Conservation (phyloP, 2,113 vertebrate genomes). For the Pica pica region DNA sequence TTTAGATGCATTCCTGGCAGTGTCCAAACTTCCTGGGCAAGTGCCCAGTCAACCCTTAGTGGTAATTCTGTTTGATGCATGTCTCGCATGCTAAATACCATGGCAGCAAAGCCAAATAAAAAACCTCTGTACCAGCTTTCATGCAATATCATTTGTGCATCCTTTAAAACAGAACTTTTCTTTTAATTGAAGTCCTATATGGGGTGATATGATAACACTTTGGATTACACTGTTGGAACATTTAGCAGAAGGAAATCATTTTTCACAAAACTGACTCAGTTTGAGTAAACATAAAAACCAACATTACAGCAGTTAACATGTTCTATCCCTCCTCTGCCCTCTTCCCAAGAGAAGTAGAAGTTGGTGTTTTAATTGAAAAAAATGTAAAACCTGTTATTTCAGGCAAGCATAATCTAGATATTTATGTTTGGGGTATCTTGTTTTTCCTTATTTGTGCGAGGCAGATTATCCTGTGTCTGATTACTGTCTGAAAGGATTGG, state of each 20-base stretch:
- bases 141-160: background rate
- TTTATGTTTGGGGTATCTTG: background rate
- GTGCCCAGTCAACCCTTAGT: background rate
- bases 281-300: background rate
- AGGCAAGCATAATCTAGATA: background rate
- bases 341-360: background rate
- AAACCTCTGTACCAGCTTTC: background rate
- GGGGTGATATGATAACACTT: background rate
- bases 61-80: background rate
- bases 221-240: background rate
- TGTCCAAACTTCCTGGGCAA: background rate
- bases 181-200: background rate
- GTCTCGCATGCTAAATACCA: background rate
- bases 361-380: slow-evolving; percentile 7
- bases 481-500: background rate
- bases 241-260: background rate
- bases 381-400: background rate
- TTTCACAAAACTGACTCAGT: background rate
- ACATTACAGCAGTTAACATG: background rate
- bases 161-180: background rate
- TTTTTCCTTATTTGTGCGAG: background rate
- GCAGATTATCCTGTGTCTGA: background rate
- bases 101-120: background rate
- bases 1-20: background rate
- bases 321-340: background rate